Percentiles rank a stretch among this genome's conserved stretches.
phyloP scores from a whole-genome alignment of 2,888 invertebrate species.

The Troglohyphantes excavatus region DNA sequence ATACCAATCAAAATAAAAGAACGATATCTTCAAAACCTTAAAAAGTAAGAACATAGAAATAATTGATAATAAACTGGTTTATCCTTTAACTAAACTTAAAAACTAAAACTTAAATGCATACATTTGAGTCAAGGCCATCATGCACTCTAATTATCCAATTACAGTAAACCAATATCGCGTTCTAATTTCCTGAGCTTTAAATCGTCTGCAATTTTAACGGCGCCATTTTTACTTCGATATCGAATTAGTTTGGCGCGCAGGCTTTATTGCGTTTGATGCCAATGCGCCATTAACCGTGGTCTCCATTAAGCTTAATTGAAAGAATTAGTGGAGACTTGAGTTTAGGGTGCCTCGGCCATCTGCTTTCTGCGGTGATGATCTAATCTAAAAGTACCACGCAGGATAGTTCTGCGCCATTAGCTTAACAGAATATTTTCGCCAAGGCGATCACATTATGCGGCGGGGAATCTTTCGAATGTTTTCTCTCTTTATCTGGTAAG shows the following conservation, averaged over 20 bases:
- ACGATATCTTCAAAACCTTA: too few species aligned
- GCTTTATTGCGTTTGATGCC: constrained; percentile 51
- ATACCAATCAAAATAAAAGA: too few species aligned
- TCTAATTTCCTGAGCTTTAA: constrained; percentile 10
- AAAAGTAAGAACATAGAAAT: too few species aligned
- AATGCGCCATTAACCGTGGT: constrained; percentile 54
- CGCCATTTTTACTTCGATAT: constrained; percentile 8
- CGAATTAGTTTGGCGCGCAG: constrained; percentile 38
- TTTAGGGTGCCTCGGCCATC: constrained; percentile 46
- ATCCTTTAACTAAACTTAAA: too few species aligned
- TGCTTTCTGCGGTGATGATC: constrained; percentile 65
- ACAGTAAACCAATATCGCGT: not conserved
- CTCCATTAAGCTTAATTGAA: constrained; percentile 72
- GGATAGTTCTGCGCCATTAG: constrained; percentile 67
- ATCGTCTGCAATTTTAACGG: constrained; percentile 29
- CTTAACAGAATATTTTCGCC: constrained; percentile 53
- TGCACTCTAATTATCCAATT: not conserved
- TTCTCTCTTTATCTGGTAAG: not conserved
- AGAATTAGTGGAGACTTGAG: constrained; percentile 70
- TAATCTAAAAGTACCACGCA: constrained; percentile 50
- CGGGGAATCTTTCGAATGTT: not conserved
- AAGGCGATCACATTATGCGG: constrained; percentile 35
- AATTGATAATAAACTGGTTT: too few species aligned
- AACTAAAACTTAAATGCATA: not conserved
- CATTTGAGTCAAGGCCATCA: not conserved